These are phyloP conservation scores for Eupeodes luniger DNA, from an alignment of 2,888 invertebrate species.

Conservation along the genomic window DNA sequence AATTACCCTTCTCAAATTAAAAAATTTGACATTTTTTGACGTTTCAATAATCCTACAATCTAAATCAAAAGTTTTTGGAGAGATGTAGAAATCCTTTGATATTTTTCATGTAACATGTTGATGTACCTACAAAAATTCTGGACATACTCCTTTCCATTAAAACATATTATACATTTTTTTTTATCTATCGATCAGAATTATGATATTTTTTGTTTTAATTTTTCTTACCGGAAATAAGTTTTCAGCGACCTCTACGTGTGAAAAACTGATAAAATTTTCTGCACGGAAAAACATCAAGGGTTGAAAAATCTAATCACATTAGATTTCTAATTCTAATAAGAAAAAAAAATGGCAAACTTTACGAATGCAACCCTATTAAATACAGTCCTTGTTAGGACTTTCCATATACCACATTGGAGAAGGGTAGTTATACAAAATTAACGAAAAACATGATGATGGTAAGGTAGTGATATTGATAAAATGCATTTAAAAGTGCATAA, in stretches of 20 bases:
- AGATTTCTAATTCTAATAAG: slow-evolving; percentile 18
- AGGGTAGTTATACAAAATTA: slow-evolving; percentile 11
- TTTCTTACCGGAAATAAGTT: neutral
- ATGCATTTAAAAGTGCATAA: neutral
- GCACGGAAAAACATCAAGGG: slow-evolving; percentile 29
- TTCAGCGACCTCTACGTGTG: slow-evolving; percentile 28
- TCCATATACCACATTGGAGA: neutral
- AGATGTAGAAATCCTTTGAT: too few relatives aligned
- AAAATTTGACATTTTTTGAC: too few relatives aligned
- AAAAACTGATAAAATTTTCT: neutral
- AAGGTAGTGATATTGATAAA: slow-evolving; percentile 41
- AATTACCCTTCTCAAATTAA: too few relatives aligned
- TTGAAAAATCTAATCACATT: slow-evolving; percentile 27
- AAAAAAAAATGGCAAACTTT: slow-evolving; percentile 41
- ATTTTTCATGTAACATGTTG: too few relatives aligned
- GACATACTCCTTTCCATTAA: too few relatives aligned
- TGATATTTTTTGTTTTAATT: too few relatives aligned
- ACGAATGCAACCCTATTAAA: slow-evolving; percentile 15
- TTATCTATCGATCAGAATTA: too few relatives aligned
- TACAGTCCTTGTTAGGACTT: neutral
- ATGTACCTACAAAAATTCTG: too few relatives aligned
- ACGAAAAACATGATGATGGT: slow-evolving; percentile 33
- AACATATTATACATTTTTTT: too few relatives aligned
- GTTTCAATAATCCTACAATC: too few relatives aligned
- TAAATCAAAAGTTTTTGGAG: too few relatives aligned